Percentiles rank a stretch among this genome's conserved stretches.
phyloP scores from a whole-genome alignment of 2,113 vertebrate species.

The rabbit (Oryctolagus cuniculus) region mOryCun1.1 NC_091439.1:87845501-87846000 shows the following conservation, averaged over 20 bases:
- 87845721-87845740: neutral
- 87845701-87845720: neutral
- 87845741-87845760: neutral
- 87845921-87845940: neutral
- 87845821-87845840: neutral
- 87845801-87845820: neutral
- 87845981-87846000: neutral
- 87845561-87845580: neutral
- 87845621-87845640: neutral
- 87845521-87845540: neutral
- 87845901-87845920: conserved; percentile 42
- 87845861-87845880: conserved; percentile 41
- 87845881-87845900: conserved; percentile 41
- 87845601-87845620: neutral
- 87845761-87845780: neutral
- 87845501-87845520: neutral
- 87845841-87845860: neutral
- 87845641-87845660: neutral
- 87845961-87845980: neutral
- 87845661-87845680: neutral
- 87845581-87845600: neutral
- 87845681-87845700: neutral
- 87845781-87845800: neutral
- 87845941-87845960: conserved; percentile 23
- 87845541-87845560: neutral